Evolutionary conservation across 2,888 invertebrate species (phyloP), one percentile per base, ranked within the genome.

Genomic region (Liodrosophila aerea): DNA sequence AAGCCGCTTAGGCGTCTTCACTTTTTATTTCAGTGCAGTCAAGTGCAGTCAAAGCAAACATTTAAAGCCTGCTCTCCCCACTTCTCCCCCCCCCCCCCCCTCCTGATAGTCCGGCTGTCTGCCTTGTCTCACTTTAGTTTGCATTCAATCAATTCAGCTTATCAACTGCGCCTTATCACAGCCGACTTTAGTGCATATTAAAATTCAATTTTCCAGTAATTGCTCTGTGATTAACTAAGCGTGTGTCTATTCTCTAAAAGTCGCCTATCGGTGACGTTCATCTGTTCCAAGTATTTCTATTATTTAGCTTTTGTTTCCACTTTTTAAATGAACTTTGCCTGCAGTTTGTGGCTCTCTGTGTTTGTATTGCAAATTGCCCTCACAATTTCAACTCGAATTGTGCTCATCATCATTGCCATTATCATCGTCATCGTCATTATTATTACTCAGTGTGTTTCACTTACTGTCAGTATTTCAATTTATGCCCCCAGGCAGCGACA

Each of bases 171-270:
- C 8, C 13, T 13, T 36, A 36, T 13, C 13, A 15, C 4, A 7
- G 9, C 2, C 13, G 9, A 22, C 22, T 22, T 22, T 22, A 22
- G 31, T 5, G 16, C 16, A 40, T 44, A 53, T 49, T 36, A 7
- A 49, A 49, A 50, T 66, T 2, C 33, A 57, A 61, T 62, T 60
- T 47, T 8, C 13, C 15, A 22, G 18, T 43, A 54, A 60, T 54
- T 46, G 31, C 31, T 31, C 33, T 63, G 46, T 51, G 39, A 51
- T 43, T 44, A 51, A 16, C 33, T 44, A 43, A 63, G 46, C 36
- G 15, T 60, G 36, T 36, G 30, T 41, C 9, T 41, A 2, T 34
- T 40, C 4, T 8, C 9, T 4, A 7, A 15, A 9, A 1, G 39
- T 15, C 13, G 5, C 27, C 12, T 41, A 27, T 41, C 40, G 8